A percentile compares a stretch with the other conserved stretches of the same genome.
Evolutionary conservation across 2,113 vertebrate species (phyloP).

Genomic region (Mungos mungo): DNA sequence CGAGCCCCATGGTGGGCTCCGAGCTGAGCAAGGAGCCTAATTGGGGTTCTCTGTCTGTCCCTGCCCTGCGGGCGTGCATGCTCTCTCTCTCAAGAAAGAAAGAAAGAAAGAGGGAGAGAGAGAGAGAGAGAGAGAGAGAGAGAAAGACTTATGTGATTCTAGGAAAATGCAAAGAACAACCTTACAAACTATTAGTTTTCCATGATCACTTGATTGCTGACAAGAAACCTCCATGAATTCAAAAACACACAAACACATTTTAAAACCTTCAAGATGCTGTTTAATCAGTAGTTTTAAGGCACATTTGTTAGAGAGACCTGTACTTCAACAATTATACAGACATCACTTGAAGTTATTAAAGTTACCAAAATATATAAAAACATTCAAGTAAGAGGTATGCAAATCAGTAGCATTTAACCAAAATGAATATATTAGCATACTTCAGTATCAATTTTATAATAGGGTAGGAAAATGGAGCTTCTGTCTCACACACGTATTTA

Average conservation of each 20-base stretch:
- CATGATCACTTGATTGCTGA: neutral
- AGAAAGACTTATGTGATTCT: neutral
- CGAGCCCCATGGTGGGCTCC: too few relatives aligned
- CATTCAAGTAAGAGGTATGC: conserved; percentile 53
- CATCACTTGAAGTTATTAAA: conserved; percentile 42
- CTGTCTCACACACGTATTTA: neutral
- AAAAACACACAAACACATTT: neutral
- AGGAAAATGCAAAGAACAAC: neutral
- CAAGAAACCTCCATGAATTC: neutral
- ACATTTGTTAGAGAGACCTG: conserved; percentile 15
- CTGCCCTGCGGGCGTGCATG: too few relatives aligned
- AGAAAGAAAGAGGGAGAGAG: too few relatives aligned
- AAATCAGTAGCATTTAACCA: conserved; percentile 53
- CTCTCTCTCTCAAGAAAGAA: too few relatives aligned
- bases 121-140: too few relatives aligned
- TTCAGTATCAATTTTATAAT: conserved; percentile 32
- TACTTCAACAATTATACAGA: conserved; percentile 21
- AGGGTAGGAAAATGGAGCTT: neutral
- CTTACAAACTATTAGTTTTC: neutral
- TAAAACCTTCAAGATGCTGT: conserved; percentile 30
- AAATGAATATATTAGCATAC: conserved; percentile 33
- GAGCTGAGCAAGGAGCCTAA: too few relatives aligned
- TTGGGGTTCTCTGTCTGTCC: too few relatives aligned
- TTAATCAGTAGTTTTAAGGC: conserved; percentile 66
- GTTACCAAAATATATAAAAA: conserved; percentile 62